These are phyloP conservation scores for Typhlichthys eigenmanni DNA, from an alignment of 2,797 vertebrate species.

Conservation along the genomic window DNA sequence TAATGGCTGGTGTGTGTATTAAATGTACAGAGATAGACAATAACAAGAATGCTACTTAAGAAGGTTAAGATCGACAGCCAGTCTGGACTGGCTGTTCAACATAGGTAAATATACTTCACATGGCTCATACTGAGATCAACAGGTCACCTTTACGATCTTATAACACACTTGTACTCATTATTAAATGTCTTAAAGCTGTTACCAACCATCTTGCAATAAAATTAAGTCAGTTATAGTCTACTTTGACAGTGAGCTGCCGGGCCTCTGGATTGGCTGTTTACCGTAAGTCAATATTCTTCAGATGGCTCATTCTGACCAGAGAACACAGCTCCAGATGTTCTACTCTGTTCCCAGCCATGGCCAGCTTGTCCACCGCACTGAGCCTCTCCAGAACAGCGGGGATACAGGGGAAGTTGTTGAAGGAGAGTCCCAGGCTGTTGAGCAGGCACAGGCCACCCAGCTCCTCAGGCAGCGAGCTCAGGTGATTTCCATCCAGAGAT, in stretches of 20 bases:
- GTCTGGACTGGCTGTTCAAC: constrained; percentile 73
- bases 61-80: not conserved
- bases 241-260: not conserved
- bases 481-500: constrained; percentile 91
- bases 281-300: constrained; percentile 92
- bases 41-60: too few relatives aligned
- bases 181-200: too few relatives aligned
- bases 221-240: too few relatives aligned
- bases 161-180: too few relatives aligned
- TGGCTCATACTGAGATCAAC: constrained; percentile 79
- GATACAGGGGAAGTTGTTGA: constrained; percentile 88
- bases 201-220: too few relatives aligned
- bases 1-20: too few relatives aligned
- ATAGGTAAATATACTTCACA: constrained; percentile 88
- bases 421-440: constrained; percentile 88
- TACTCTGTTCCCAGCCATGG: constrained; percentile 89
- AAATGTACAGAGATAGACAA: too few relatives aligned
- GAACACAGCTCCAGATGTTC: constrained; percentile 80
- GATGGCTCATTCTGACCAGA: constrained; percentile 83
- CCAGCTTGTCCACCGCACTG: constrained; percentile 82
- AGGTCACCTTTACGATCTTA: too few relatives aligned
- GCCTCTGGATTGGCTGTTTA: constrained; percentile 58
- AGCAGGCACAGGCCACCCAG: constrained; percentile 86
- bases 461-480: constrained; percentile 87
- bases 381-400: constrained; percentile 86